A percentile compares a stretch with the other conserved stretches of the same genome.
phyloP scores from a whole-genome alignment of 2,797 vertebrate species.

The Taeniopygia guttata region DNA sequence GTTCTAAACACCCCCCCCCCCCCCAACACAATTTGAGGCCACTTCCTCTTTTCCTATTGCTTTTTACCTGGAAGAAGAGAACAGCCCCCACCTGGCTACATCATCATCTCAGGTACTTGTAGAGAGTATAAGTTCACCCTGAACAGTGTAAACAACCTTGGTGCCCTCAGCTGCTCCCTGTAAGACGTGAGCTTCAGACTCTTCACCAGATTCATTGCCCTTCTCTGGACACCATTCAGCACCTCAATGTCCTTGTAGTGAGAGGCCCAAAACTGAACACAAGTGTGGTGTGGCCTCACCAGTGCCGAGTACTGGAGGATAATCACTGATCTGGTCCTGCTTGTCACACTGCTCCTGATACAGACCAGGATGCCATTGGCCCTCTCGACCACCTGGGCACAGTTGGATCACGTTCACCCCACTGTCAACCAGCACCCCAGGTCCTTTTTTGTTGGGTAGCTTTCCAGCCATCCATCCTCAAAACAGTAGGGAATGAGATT shows the following conservation, averaged over 20 bases:
- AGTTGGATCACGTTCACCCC: background rate
- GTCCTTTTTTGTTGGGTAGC: background rate
- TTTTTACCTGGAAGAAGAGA: background rate
- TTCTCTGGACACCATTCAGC: background rate
- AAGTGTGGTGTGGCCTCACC: background rate
- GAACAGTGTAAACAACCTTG: background rate
- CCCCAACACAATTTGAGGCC: background rate
- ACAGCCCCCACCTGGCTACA: background rate
- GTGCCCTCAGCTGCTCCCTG: background rate
- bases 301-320: accelerated
- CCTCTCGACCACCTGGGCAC: background rate
- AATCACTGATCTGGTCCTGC: background rate
- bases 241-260: background rate
- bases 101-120: background rate
- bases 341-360: background rate
- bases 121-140: background rate
- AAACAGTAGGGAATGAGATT: background rate
- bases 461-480: background rate
- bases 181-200: background rate
- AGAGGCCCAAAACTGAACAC: background rate
- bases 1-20: background rate
- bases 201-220: background rate
- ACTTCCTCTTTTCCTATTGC: background rate
- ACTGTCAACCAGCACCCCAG: background rate
- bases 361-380: background rate